Evolutionary conservation across 1,140 invertebrate genomes (phyloP).

Genomic region (Lycorma delicatula): DNA sequence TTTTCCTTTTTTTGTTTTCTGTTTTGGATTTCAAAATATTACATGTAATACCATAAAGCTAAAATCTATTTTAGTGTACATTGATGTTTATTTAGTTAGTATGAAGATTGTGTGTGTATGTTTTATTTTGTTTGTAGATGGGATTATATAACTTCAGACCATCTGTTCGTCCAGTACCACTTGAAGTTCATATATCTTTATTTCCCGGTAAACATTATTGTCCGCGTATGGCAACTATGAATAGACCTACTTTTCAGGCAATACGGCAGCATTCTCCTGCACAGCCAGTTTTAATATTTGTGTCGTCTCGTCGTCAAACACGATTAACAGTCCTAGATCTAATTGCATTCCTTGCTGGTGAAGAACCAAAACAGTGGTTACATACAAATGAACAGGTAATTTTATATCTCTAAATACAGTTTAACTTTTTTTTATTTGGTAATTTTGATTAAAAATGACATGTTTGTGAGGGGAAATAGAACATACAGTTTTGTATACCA

Average conservation of each 20-base stretch:
- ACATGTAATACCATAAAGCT: too few species aligned
- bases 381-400: slow-evolving; percentile 74
- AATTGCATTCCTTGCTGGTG: slow-evolving; percentile 84
- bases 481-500: too few species aligned
- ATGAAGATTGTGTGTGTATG: too few species aligned
- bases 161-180: slow-evolving; percentile 91
- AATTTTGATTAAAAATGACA: too few species aligned
- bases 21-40: too few species aligned
- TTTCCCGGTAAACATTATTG: slow-evolving; percentile 98
- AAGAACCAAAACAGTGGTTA: slow-evolving; percentile 92
- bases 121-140: slow-evolving; percentile 44
- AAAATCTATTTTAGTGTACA: too few species aligned
- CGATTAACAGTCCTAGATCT: slow-evolving; percentile 93
- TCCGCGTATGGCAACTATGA: slow-evolving; percentile 99
- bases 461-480: too few species aligned
- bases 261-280: slow-evolving; percentile 85
- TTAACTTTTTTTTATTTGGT: too few species aligned
- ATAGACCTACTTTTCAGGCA: slow-evolving; percentile 95
- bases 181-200: slow-evolving; percentile 90
- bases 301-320: slow-evolving; percentile 96
- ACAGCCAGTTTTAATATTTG: slow-evolving; percentile 90
- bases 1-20: too few species aligned
- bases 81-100: too few species aligned
- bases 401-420: too few species aligned
- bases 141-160: slow-evolving; percentile 98